Evolutionary conservation across 2,113 vertebrate species (phyloP).

Genomic region (Carollia perspicillata): DNA sequence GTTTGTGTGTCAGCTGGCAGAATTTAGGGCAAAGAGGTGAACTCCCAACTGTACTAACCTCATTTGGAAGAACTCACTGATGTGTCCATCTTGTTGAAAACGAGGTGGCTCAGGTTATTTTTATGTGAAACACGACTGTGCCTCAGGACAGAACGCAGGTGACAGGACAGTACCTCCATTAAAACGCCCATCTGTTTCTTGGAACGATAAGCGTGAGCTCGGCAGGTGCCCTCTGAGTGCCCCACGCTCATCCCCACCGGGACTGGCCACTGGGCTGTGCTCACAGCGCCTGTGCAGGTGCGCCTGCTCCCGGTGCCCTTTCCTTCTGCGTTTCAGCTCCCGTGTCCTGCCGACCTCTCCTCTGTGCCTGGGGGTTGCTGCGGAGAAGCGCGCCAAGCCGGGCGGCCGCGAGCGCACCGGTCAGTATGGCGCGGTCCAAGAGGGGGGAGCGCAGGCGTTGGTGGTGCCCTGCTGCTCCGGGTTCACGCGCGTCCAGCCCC

Average conservation of each 20-base stretch:
- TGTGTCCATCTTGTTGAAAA: neutral
- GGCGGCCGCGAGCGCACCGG: constrained; percentile 75
- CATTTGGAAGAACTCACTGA: neutral
- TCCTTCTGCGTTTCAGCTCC: constrained; percentile 72
- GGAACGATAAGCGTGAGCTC: neutral
- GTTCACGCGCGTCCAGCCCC: neutral
- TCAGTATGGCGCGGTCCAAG: constrained; percentile 67
- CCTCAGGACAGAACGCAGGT: neutral
- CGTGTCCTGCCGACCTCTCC: constrained; percentile 83
- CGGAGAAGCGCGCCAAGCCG: constrained; percentile 71
- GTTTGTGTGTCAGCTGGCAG: fast-evolving
- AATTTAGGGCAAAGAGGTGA: neutral
- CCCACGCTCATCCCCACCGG: too few relatives aligned
- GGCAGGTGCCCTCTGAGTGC: neutral
- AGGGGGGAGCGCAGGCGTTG: fast-evolving
- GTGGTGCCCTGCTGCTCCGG: neutral
- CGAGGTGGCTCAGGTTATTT: neutral
- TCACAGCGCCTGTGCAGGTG: too few relatives aligned
- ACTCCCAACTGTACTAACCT: fast-evolving
- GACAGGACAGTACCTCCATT: neutral
- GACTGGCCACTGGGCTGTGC: too few relatives aligned
- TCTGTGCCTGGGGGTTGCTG: constrained; percentile 76
- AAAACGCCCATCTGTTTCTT: neutral
- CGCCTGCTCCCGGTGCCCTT: too few relatives aligned
- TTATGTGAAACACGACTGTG: neutral